A percentile compares a stretch with the other conserved stretches of the same genome.
These are phyloP conservation scores for Andrena flavipes DNA, from an alignment of 2,888 invertebrate species.

Conservation along the genomic window DNA sequence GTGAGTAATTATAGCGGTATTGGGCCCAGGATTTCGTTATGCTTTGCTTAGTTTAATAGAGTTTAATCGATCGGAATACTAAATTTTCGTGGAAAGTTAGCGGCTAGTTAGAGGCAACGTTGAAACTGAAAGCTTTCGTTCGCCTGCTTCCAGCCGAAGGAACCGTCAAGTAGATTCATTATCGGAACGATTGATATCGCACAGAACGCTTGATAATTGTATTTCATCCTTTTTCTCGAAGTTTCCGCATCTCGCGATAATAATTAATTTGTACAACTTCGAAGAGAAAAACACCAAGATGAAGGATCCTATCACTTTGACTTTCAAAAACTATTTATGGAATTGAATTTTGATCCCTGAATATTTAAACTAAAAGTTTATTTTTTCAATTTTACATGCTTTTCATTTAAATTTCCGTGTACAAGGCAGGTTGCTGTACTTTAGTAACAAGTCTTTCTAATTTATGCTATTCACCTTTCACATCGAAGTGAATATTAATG, in stretches of 20 bases:
- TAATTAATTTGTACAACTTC: neutral
- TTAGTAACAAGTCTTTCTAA: neutral
- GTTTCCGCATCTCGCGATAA: neutral
- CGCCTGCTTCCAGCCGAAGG: neutral
- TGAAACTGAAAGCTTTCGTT: neutral
- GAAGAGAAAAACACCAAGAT: neutral
- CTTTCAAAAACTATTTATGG: neutral
- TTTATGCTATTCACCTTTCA: neutral
- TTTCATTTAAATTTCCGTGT: neutral
- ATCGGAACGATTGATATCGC: neutral
- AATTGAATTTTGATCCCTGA: neutral
- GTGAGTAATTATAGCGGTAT: neutral
- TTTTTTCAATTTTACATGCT: neutral
- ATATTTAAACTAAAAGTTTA: too few relatives aligned
- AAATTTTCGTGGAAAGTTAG: neutral
- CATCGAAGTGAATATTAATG: neutral
- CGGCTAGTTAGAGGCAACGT: neutral
- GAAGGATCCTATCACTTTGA: neutral
- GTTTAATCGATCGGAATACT: neutral
- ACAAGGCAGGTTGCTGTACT: neutral
- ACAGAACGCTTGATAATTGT: neutral
- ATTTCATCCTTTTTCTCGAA: neutral
- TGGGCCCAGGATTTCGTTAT: neutral
- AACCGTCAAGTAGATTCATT: neutral
- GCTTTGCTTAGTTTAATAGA: constrained; percentile 3